phyloP scores from a whole-genome alignment of 1,140 invertebrate genomes.

The honey bee (Apis mellifera) region Amel_HAv3.1 CM009931.2:27260001-27260500 shows the following conservation, averaged over 20 bases:
- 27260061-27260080: conserved; percentile 36
- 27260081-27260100: conserved; percentile 57
- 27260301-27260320: conserved; percentile 59
- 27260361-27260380: conserved; percentile 65
- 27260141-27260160: conserved; percentile 31
- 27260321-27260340: conserved; percentile 53
- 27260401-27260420: conserved; percentile 52
- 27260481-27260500: conserved; percentile 31
- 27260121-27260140: conserved; percentile 39
- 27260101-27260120: conserved; percentile 38
- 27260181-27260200: conserved; percentile 30
- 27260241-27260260: conserved; percentile 52
- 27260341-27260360: conserved; percentile 65
- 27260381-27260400: conserved; percentile 49
- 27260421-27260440: conserved; percentile 59
- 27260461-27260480: conserved; percentile 47
- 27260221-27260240: conserved; percentile 68
- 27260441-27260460: conserved; percentile 28
- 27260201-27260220: conserved; percentile 54
- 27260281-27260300: conserved; percentile 68
- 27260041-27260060: too few relatives aligned
- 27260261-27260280: conserved; percentile 50
- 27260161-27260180: conserved; percentile 6
- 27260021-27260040: too few relatives aligned
- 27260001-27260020: background rate